Base-by-base conservation (phyloP, 2,888 invertebrate species). In the Chloromyia formosa region DNA sequence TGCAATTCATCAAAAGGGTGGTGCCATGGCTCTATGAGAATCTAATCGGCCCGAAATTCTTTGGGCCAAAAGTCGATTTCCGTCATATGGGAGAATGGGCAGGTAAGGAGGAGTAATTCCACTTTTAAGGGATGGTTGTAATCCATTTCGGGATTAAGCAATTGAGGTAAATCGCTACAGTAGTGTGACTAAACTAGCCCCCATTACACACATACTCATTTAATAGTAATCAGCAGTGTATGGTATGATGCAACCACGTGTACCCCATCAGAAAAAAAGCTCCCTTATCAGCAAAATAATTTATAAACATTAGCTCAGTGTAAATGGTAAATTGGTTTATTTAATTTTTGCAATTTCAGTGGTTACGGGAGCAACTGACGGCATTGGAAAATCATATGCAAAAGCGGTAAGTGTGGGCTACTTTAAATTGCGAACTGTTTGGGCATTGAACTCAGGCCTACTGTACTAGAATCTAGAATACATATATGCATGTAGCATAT, bases 291-390 rank as follows among this genome's bases (percentile, higher is more conserved):
- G 40, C 64, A 64, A 23, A 61, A 23, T 61, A n/a, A n/a, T 61
- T 22, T 35, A 16, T 35, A 16, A 53, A 53, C 53, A 14, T n/a
- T 18, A 16, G 56, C 16, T 56, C 18, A 10, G n/a, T 18, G 18
- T 20, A 56, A 23, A 35, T 69, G 56, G 68, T 74, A 42, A 49
- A 69, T 62, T n/a, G n/a, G 56, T 18, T 64, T 40, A 68, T 58
- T 23, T 64, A 56, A 68, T 45, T 53, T 40, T 22, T 73, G 56
- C 27, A 35, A 35, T 82, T 91, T 61, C 87, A 93, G 94, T 96
- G 80, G 87, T 96, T 14, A 96, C 96, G 16, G 96, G 96, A 12
- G 91, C 93, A 14, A 95, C 95, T 0, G 95, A 95, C 87, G 96
- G 96, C 2, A 91, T 96, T 77, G 96, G 96, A 77, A 95, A 94